Evolutionary conservation across 2,797 vertebrate genomes (phyloP), one percentile per base, ranked within the genome.

Genomic region (Urocyon cinereoargenteus): DNA sequence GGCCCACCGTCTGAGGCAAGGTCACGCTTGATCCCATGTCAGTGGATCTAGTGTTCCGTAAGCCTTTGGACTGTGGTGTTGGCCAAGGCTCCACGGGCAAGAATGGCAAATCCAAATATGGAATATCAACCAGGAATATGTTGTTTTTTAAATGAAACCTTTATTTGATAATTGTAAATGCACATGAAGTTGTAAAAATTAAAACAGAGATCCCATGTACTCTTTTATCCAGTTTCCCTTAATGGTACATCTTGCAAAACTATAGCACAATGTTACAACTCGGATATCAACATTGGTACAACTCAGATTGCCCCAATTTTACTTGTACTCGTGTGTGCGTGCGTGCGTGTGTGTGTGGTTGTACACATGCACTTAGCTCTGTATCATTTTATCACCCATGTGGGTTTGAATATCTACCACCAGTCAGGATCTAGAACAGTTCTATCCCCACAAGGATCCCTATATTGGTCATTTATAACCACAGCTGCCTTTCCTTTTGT

Each of bases 121-220:
- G 18, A 78, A 21, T 70, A 66, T 90, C 85, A 83, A 66, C 40
- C n/a, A 18, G 77, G 14, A 89, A 64, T 36, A 59, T n/a, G 19
- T 51, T 34, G 12, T 82, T 95, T 95, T 93, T 89, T 45, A 92
- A 86, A 81, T 87, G 66, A 90, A 73, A 78, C 36, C 53, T 82
- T 72, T 78, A 84, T 40, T 86, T 83, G 75, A 77, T 57, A 92
- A 90, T 19, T 94, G 1, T 94, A 90, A 61, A 91, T 40, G 40
- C 1, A 40, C 5, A 57, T 2, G 19, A 16, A 31, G 53, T 92
- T 94, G 28, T 61, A 75, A 55, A 61, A 89, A 75, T 88, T 84
- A 93, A 45, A 28, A 26, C 8, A 24, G 45, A 81, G 53, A 70
- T 22, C 8, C 24, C 10, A 8, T 18, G n/a, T 61, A 45, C 49